Base-by-base conservation (phyloP, 2,113 vertebrate species). In the Trichomycterus rosablanca region DNA sequence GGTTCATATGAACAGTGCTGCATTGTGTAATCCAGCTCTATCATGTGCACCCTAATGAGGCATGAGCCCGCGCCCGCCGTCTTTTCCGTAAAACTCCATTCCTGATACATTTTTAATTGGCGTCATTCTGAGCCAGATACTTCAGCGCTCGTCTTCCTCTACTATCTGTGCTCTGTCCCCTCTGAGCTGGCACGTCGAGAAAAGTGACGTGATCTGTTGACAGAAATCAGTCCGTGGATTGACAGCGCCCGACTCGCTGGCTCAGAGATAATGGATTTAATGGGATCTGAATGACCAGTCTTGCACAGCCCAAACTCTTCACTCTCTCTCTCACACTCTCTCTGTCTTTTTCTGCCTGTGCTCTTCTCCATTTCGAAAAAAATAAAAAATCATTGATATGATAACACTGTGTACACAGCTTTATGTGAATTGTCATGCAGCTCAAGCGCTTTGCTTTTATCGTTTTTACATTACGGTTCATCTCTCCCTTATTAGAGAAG, bases 61-160 rank as follows among this genome's bases (percentile, higher is more conserved):
- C 78, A 53, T 72, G 78, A 81, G 76, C 40, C 39, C 42, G 57
- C 35, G 55, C 79, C 63, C 23, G 59, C 24, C 28, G 15, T 35
- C 16, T 18, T 64, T 43, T 44, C 56, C 73, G 74, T 82, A 78
- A 80, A 82, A 83, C 81, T 82, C 74, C 69, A 82, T 78, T 76
- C 81, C 78, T 76, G 73, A 81, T 85, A 73, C 79, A 84, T 86
- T 83, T 85, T 87, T 87, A 85, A 87, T 79, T 71, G 77, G 76
- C 74, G 71, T 57, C 53, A 74, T 76, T 77, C 66, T 71, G 74
- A 79, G 80, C 61, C 66, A 71, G 63, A 73, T 73, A 71, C 68
- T 54, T n/a, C 16, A 52, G 70, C 72, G 58, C 69, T 66, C 39
- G 28, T 74, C 70, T 28, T 62, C 24, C 74, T 56, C 66, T 62